Base-by-base conservation (phyloP, 2,888 invertebrate species). In the Caenorhabditis zanzibari region DNA sequence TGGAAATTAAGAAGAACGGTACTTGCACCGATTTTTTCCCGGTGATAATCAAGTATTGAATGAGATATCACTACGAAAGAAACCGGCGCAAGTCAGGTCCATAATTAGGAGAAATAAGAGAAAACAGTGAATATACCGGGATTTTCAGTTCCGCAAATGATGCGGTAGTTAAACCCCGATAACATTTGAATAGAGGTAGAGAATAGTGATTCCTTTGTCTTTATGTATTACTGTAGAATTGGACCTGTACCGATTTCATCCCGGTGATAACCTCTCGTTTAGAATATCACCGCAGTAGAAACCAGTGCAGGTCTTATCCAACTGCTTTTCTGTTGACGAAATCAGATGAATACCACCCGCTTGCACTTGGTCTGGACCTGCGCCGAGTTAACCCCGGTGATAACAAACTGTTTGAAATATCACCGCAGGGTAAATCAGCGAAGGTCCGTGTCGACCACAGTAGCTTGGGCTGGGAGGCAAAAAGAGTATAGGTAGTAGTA, bases 381-480 rank as follows among this genome's bases (percentile, higher is more conserved):
- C 10, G 9, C 32, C 26, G 32, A 32, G 16, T 58, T n/a, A 16
- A 7, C 16, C 58, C 58, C 58, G 58, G 58, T 58, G 58, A 58
- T 32, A 58, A 32, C 26, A 32, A 14, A n/a, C 12, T 22, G n/a
- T n/a, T 47, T 6, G 44, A 28, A 63, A n/a, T 63, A 44, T 63
- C 7, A 63, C 61, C 61, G 61, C 6, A 24, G 61, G 1, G 6
- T 12, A 59, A 59, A 59, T 22, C 59, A 59, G 59, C 59, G n/a
- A n/a, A 59, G 59, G 59, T 22, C 59, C 59, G n/a, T n/a, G n/a
- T n/a, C n/a, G 24, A 35, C 44, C 44, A 10, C 5, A 10, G 38
- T 38, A 38, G 1, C n/a, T n/a, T n/a, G n/a, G n/a, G 44, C 16
- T 44, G 16, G 16, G 44, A 44, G 2, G n/a, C n/a, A n/a, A n/a